Conservation (phyloP, 1,140 invertebrate species). For the Helicoverpa zea region DNA sequence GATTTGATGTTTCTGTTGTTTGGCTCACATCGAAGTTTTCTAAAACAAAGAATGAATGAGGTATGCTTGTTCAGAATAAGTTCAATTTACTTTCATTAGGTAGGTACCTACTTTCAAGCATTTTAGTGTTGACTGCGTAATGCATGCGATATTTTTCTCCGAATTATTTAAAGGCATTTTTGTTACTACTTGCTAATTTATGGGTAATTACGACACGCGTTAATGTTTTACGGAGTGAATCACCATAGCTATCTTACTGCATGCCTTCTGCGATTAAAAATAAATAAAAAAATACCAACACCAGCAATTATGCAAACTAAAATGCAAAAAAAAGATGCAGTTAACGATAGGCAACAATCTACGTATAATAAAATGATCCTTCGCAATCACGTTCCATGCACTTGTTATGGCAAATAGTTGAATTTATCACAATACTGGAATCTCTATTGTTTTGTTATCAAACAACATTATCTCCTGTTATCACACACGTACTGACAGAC, state of each 20-base stretch:
- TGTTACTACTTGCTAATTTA: too few relatives aligned
- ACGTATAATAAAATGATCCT: neutral
- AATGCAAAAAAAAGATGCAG: neutral
- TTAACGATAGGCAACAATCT: conserved; percentile 16
- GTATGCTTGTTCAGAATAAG: too few relatives aligned
- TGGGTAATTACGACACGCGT: too few relatives aligned
- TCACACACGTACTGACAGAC: conserved; percentile 32
- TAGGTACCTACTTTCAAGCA: too few relatives aligned
- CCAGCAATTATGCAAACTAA: conserved; percentile 1
- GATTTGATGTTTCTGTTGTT: too few relatives aligned
- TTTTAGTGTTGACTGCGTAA: too few relatives aligned
- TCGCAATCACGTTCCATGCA: conserved; percentile 12
- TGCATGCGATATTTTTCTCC: too few relatives aligned
- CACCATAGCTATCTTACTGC: neutral
- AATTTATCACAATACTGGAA: conserved; percentile 42
- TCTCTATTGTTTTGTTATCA: conserved; percentile 51
- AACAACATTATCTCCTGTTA: conserved; percentile 38
- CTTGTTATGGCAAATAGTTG: conserved; percentile 33
- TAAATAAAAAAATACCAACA: neutral
- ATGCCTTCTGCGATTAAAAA: neutral
- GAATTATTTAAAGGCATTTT: too few relatives aligned
- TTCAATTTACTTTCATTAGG: too few relatives aligned
- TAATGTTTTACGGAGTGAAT: too few relatives aligned
- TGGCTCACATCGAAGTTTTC: too few relatives aligned
- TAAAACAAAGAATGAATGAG: too few relatives aligned